phyloP scores from a whole-genome alignment of 2,888 invertebrate species.

The Melanophora roralis region DNA sequence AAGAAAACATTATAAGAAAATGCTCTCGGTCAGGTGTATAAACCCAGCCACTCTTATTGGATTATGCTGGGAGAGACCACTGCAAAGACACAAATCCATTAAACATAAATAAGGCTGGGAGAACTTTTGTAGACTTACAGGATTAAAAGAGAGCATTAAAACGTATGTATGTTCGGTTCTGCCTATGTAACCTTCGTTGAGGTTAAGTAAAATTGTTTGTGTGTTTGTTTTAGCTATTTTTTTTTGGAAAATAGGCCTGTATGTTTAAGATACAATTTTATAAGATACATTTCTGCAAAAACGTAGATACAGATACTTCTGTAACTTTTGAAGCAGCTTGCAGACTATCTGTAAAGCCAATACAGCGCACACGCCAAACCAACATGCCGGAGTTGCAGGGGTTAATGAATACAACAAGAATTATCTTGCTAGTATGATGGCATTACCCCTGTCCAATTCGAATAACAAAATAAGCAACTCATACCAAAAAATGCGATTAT shows the following conservation, averaged over 20 bases:
- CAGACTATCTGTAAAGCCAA: slow-evolving; percentile 23
- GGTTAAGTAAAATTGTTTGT: slow-evolving; percentile 61
- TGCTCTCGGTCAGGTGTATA: slow-evolving; percentile 51
- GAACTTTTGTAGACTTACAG: slow-evolving; percentile 47
- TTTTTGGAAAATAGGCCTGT: slow-evolving; percentile 44
- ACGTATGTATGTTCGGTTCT: background rate
- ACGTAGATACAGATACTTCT: slow-evolving; percentile 35
- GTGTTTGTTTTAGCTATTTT: slow-evolving; percentile 31
- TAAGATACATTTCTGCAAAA: slow-evolving; percentile 39
- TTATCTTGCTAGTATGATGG: background rate
- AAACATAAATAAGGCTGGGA: slow-evolving; percentile 17
- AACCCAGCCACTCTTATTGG: slow-evolving; percentile 63
- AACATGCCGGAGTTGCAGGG: slow-evolving; percentile 62
- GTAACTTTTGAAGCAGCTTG: background rate
- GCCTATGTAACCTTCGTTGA: slow-evolving; percentile 64
- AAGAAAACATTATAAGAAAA: slow-evolving; percentile 37
- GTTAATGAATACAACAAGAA: slow-evolving; percentile 26
- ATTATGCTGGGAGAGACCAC: slow-evolving; percentile 63
- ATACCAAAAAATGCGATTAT: background rate
- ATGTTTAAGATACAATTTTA: slow-evolving; percentile 37
- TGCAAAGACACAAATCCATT: background rate
- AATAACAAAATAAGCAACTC: background rate
- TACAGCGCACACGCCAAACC: slow-evolving; percentile 53
- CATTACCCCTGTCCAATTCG: slow-evolving; percentile 45
- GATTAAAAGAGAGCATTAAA: background rate